Base-by-base conservation (phyloP, 2,888 invertebrate species). In the Dryococelus australis region DNA sequence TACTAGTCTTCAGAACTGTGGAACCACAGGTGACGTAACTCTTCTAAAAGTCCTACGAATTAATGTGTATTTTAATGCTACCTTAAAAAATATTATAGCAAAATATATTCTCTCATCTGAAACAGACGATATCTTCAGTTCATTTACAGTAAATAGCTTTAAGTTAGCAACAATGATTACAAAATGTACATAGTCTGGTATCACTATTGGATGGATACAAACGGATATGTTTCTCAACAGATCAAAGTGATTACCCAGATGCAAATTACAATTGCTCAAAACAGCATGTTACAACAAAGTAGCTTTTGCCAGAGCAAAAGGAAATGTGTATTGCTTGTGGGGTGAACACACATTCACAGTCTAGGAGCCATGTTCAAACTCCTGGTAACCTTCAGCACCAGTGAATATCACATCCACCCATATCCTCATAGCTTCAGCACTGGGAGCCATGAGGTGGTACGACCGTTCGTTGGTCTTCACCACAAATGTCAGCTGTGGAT, bases 331-430 rank as follows among this genome's bases (percentile, higher is more conserved):
- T 65, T 65, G 65, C 65, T 65, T n/a, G 20, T n/a, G 8, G 65
- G 65, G 65, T n/a, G 47, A 47, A 65, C 16, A 65, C 65, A 20
- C 65, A n/a, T 8, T 20, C 65, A 65, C 65, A n/a, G 2, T 84
- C 80, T 90, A 91, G 78, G 90, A 89, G 83, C 89, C 90, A 86
- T 89, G 90, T 90, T 94, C 94, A 90, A 95, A 96, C 92, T 95
- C 95, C 91, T 95, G 95, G 91, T 98, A 98, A 0, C 97, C 98
- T 92, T 98, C 98, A 2, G 98, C 98, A 16, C 98, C 98, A 0
- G 98, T 98, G 93, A 98, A 98, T 86, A 98, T 95, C 12, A 98
- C 97, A 93, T 99, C 99, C 87, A 99, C 98, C 99, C 99, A 99
- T 90, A 99, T 97, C 89, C 99, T 93, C 93, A 99, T 98, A 0